Percentiles rank a stretch among this genome's conserved stretches.
phyloP scores from a whole-genome alignment of 2,797 vertebrate genomes.

The Spheniscus humboldti region DNA sequence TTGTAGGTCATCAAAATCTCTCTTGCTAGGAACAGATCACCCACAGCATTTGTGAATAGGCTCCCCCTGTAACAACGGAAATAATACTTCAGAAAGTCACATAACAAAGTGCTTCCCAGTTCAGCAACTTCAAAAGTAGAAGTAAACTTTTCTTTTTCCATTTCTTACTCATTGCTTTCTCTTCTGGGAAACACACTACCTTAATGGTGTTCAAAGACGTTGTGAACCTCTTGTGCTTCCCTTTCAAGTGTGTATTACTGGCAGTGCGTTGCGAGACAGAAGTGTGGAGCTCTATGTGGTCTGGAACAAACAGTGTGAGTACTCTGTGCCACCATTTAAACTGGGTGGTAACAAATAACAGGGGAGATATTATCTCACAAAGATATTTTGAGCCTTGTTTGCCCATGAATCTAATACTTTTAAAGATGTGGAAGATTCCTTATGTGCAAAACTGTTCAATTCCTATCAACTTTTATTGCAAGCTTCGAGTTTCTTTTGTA shows the following conservation, averaged over 20 bases:
- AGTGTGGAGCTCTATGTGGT: neutral
- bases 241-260: neutral
- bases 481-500: neutral
- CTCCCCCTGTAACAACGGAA: neutral
- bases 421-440: neutral
- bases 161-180: slow-evolving; percentile 6
- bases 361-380: neutral
- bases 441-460: neutral
- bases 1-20: neutral
- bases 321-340: neutral
- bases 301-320: neutral
- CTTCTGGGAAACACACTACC: neutral
- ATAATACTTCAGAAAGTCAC: slow-evolving; percentile 21
- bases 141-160: neutral
- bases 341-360: neutral
- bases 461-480: neutral
- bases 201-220: neutral
- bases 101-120: neutral
- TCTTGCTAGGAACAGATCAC: neutral
- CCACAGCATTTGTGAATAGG: neutral
- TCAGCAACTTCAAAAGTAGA: neutral
- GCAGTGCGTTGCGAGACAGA: neutral
- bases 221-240: neutral
- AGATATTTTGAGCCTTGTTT: neutral
- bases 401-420: neutral